Evolutionary conservation across 2,113 vertebrate species (phyloP), one percentile per base, ranked within the genome.

Genomic region (Phylloscopus whistleri): DNA sequence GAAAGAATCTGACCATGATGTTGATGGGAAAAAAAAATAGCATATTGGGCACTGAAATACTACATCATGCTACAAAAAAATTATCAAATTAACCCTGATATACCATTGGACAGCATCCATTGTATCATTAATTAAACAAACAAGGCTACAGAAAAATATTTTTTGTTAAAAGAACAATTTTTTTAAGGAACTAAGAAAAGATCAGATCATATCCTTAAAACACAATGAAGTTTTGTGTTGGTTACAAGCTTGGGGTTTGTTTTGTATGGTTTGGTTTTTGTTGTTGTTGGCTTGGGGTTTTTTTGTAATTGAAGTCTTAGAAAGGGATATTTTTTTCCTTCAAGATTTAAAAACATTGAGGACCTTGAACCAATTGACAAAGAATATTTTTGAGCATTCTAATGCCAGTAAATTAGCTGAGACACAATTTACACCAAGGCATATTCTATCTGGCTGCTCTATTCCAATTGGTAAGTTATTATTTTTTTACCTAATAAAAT

Each of bases 1-100:
- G 35, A 53, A 64, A 77, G 8, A 48, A 23, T 60, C 33, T 44
- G 24, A 48, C 12, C 37, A 35, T 27, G 31, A 27, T 35, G n/a
- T 16, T 67, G 43, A 53, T 13, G 22, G 18, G 30, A 89, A 84
- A n/a, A 67, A 51, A 67, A 56, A 13, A 44, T 24, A 0, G 73
- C 24, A 39, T 6, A 39, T 31, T 52, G 26, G 27, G 7, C 20
- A 51, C 9, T 74, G 46, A 74, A 72, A 18, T 41, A n/a, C 14
- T 48, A 12, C 3, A 48, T n/a, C 12, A 53, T 21, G 3, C 9
- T 53, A 52, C 9, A n/a, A 87, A 62, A 63, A 63, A 64, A 22
- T 0, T 15, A 39, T 44, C 56, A 15, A 58, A 37, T 53, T 63
- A 63, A 59, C 9, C 0, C 0, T 53, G 27, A 30, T 33, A 31